Base-by-base conservation (phyloP, 2,113 vertebrate genomes). In the Gymnorhina tibicen region DNA sequence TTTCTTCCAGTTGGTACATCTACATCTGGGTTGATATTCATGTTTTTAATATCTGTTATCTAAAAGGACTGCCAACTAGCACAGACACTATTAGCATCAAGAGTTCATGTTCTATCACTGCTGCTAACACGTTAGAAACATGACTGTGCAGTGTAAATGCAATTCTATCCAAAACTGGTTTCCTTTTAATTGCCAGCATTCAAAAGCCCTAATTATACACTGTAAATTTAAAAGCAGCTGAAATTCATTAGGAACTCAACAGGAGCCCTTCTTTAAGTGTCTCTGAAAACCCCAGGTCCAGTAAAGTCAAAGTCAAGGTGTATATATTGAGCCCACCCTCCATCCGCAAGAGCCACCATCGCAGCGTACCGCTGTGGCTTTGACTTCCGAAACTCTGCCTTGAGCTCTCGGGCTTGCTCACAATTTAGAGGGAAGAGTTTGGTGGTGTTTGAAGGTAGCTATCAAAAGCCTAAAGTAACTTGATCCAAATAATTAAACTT, bases 401-500 rank as follows among this genome's bases (percentile, higher is more conserved):
- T 80, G 50, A 59, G 44, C 41, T 67, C 46, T 46, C 46, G 0
- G 1, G 11, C 35, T 80, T 59, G 17, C 39, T 67, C 9, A 2
- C 3, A 5, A 20, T 49, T 52, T 59, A 46, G 20, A 68, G 28
- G 27, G 24, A 93, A 75, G 60, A 52, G 13, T 35, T 88, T 0
- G 0, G 50, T 50, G 55, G 35, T 39, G 33, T 67, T 80, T 84
- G 85, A 96, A 95, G 83, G 79, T 19, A 91, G 72, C n/a, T 56
- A 78, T n/a, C 1, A 5, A 75, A 95, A 97, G 68, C 35, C 69
- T 93, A 88, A 89, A 93, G 72, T 72, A 93, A 96, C 39, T 28
- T 39, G 56, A 87, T 84, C 81, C 86, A 85, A 93, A 93, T 93
- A 97, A 88, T 95, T 89, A 94, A 96, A 94, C 64, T 63, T 92